Percentiles rank a stretch among this genome's conserved stretches.
Conservation (phyloP, 2,797 vertebrate genomes). For the Notoglanidium macrostoma region DNA sequence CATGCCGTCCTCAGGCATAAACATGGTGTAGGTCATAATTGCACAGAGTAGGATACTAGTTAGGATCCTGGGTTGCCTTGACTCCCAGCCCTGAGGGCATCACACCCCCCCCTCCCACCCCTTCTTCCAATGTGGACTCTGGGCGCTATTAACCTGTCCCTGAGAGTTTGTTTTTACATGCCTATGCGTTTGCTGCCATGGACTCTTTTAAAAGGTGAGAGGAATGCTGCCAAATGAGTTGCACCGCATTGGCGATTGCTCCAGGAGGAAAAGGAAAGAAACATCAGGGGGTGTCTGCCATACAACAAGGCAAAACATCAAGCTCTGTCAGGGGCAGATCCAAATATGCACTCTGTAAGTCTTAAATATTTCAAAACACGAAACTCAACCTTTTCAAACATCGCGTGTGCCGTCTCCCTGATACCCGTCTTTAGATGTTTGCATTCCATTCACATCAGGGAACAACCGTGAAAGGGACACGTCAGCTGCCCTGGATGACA, state of each 20-base stretch:
- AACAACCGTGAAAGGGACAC: conserved; percentile 46
- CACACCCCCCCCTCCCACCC: conserved; percentile 27
- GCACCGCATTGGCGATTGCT: conserved; percentile 65
- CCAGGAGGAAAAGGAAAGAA: conserved; percentile 65
- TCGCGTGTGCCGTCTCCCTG: conserved; percentile 48
- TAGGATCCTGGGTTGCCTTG: conserved; percentile 46
- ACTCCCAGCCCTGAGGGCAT: conserved; percentile 48
- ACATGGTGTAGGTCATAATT: conserved; percentile 8
- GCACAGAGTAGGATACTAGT: conserved; percentile 15
- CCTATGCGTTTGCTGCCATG: conserved; percentile 58
- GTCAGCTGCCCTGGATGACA: conserved; percentile 60
- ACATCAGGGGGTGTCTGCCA: conserved; percentile 66
- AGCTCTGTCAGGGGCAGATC: conserved; percentile 62
- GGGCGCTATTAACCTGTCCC: conserved; percentile 65
- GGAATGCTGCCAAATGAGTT: conserved; percentile 63
- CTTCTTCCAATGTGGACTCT: conserved; percentile 55
- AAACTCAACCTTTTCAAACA: conserved; percentile 70
- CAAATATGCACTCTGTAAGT: conserved; percentile 67
- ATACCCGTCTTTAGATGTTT: conserved; percentile 52
- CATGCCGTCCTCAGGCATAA: background rate
- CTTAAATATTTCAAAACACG: conserved; percentile 70
- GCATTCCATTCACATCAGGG: conserved; percentile 68
- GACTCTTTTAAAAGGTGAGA: conserved; percentile 63
- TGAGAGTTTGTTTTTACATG: conserved; percentile 65
- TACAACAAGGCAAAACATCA: conserved; percentile 66